A percentile compares a stretch with the other conserved stretches of the same genome.
These are phyloP conservation scores for Chamaetylas fuelleborni DNA, from an alignment of 2,113 vertebrate genomes.

Conservation along the genomic window DNA sequence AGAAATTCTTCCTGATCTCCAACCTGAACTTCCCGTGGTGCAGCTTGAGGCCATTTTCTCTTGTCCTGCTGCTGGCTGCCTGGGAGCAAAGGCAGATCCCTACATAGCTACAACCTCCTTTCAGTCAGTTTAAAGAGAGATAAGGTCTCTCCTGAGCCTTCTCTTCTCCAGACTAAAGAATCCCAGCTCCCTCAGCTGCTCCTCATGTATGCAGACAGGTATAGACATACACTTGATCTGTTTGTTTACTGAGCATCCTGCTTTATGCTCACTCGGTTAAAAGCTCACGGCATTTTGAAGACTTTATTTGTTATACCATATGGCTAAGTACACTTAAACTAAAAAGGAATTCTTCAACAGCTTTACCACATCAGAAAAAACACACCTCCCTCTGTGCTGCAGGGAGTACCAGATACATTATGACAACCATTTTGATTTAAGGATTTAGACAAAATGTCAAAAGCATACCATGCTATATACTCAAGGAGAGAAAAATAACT, in stretches of 20 bases:
- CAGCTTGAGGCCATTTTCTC: not conserved
- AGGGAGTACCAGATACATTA: not conserved
- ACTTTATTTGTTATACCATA: slow-evolving; percentile 9
- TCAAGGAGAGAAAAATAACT: not conserved
- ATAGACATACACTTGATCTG: not conserved
- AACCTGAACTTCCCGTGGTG: not conserved
- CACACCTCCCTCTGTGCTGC: not conserved
- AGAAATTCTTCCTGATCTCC: not conserved
- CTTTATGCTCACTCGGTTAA: not conserved
- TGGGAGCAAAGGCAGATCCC: not conserved
- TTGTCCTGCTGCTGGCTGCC: not conserved
- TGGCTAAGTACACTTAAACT: not conserved
- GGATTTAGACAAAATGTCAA: slow-evolving; percentile 18
- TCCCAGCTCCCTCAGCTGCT: not conserved
- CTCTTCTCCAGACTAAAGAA: not conserved
- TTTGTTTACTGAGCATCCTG: not conserved
- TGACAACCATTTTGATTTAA: slow-evolving; percentile 31
- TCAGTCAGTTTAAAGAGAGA: too few relatives aligned
- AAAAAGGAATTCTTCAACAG: not conserved
- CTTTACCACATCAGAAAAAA: not conserved
- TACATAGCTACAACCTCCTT: not conserved
- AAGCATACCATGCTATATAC: not conserved
- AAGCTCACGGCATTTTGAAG: not conserved
- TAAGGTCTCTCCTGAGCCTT: not conserved
- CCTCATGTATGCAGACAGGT: not conserved